Evolutionary conservation across 2,797 vertebrate genomes (phyloP), one percentile per base, ranked within the genome.

Genomic region (Numenius phaeopus): DNA sequence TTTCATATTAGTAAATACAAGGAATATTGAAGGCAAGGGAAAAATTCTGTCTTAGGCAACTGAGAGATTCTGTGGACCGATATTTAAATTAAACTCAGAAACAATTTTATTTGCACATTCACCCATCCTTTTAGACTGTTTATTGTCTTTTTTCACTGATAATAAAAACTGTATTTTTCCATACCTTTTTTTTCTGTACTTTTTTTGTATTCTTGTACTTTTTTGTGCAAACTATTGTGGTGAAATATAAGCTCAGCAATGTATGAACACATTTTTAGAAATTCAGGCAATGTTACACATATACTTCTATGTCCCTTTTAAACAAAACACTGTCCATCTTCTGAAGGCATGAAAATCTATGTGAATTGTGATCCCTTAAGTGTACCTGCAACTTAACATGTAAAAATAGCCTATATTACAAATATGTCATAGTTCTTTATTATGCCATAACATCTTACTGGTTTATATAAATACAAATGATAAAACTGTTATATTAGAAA

Each of bases 401-500:
- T 92, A 91, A 95, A 96, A 95, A 86, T 83, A 91, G 22, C 13
- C 39, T 89, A 42, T 83, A 84, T 90, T 90, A 84, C 49, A 93
- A 94, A 58, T 42, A 69, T 75, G 61, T 55, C 27, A 69, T 32
- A 72, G 69, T 61, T 94, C 26, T 94, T 94, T 95, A 93, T 87
- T 80, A 24, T 64, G 67, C 10, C 67, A 32, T 83, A 90, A 17
- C 20, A 22, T 84, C 58, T 78, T 91, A 82, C 55, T 62, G 72
- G 42, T 93, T 79, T 91, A 71, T 91, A 91, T 69, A 90, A 96
- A 94, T 62, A 85, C 9, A 79, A 34, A 69, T 73, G 71, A 64
- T 95, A 80, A 76, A 95, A 90, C 11, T 66, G 17, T 72, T 93
- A 80, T 95, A 94, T 95, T 92, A 87, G 84, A 96, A 97, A 97